Evolutionary conservation across 2,888 invertebrate genomes (phyloP).

Genomic region (Laspeyria flexula): DNA sequence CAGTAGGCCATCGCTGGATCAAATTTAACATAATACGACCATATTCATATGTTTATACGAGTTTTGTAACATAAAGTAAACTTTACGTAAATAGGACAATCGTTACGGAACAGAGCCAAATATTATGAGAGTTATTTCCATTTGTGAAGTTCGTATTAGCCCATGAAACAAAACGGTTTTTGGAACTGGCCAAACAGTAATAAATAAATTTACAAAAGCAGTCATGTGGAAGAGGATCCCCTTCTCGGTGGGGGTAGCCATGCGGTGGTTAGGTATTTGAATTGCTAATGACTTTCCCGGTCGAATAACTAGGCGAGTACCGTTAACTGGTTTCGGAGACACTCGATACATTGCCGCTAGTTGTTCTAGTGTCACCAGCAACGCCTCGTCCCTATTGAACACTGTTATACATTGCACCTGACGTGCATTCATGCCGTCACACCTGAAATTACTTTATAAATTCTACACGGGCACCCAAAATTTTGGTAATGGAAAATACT

Average conservation of each 20-base stretch:
- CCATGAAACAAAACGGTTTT: constrained; percentile 71
- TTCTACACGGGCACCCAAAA: background rate
- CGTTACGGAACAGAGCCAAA: constrained; percentile 35
- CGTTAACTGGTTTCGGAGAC: constrained; percentile 67
- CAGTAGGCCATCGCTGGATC: background rate
- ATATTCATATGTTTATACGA: constrained; percentile 1
- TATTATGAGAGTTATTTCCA: constrained; percentile 58
- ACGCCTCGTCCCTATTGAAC: constrained; percentile 21
- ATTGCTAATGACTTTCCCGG: constrained; percentile 79
- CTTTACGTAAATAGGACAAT: constrained; percentile 25
- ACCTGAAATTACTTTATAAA: background rate
- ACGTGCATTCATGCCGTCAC: constrained; percentile 4
- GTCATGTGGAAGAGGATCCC: constrained; percentile 77
- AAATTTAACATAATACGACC: background rate
- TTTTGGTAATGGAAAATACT: background rate
- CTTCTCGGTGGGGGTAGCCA: constrained; percentile 65
- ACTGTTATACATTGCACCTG: constrained; percentile 5
- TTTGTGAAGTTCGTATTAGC: constrained; percentile 60
- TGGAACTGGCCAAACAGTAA: constrained; percentile 76
- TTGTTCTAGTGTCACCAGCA: constrained; percentile 44
- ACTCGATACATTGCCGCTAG: constrained; percentile 58
- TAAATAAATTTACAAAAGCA: constrained; percentile 81
- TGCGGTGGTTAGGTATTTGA: constrained; percentile 79
- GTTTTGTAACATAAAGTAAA: constrained; percentile 1
- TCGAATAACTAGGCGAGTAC: constrained; percentile 70